Conservation (phyloP, 1,140 invertebrate genomes). For the Tachypleus tridentatus region DNA sequence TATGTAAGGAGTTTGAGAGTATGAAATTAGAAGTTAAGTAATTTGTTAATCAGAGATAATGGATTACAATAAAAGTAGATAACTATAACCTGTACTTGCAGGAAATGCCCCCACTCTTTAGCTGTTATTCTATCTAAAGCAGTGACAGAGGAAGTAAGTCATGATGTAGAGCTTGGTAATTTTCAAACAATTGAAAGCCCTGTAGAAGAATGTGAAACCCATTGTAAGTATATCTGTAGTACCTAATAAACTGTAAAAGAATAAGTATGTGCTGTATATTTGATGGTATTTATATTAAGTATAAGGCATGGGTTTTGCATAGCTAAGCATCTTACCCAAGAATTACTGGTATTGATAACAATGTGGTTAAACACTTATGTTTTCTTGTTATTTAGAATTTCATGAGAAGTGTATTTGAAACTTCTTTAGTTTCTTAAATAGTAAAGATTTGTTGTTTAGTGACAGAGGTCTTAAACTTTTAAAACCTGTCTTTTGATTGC, state of each 20-base stretch:
- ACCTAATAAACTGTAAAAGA: not conserved
- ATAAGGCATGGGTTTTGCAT: not conserved
- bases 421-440: too few species aligned
- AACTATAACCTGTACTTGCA: conserved; percentile 4
- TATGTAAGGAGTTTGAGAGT: too few species aligned
- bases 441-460: too few species aligned
- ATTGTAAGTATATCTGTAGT: conserved; percentile 8
- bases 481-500: too few species aligned
- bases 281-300: conserved; percentile 8
- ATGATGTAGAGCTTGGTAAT: not conserved
- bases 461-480: too few species aligned
- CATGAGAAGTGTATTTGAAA: too few species aligned
- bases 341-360: too few species aligned
- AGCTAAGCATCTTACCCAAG: too few species aligned
- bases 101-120: conserved; percentile 28
- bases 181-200: not conserved
- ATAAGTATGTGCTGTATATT: too few species aligned
- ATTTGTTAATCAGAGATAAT: too few species aligned
- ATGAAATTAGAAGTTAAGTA: too few species aligned
- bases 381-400: conserved; percentile 26
- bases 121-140: conserved; percentile 24
- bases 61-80: too few species aligned
- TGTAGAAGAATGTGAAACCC: not conserved
- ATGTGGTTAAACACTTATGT: not conserved
- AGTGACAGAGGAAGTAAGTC: conserved; percentile 17